Evolutionary conservation across 2,797 vertebrate genomes (phyloP).

Genomic region (Pelochelys cantorii): DNA sequence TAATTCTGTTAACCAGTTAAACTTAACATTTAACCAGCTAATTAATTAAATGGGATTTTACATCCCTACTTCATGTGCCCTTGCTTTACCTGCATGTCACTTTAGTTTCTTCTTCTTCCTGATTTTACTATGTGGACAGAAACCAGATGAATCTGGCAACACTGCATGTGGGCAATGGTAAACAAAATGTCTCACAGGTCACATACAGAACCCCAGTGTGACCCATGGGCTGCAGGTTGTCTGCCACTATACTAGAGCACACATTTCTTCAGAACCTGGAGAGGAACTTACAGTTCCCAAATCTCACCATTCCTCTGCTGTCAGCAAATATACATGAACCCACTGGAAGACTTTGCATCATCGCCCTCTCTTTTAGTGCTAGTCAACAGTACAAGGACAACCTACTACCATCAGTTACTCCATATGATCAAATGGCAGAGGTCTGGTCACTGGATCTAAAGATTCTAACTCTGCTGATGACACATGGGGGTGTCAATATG

Average conservation of each 20-base stretch:
- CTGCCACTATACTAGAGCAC: neutral
- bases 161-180: too few relatives aligned
- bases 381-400: neutral
- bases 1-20: too few relatives aligned
- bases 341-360: neutral
- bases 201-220: too few relatives aligned
- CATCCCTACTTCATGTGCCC: too few relatives aligned
- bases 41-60: too few relatives aligned
- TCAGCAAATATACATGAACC: neutral
- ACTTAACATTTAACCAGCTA: too few relatives aligned
- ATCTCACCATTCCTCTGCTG: neutral
- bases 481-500: neutral
- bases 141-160: too few relatives aligned
- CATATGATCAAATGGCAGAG: neutral
- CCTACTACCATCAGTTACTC: neutral
- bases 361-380: neutral
- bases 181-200: too few relatives aligned
- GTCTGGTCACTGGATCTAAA: neutral
- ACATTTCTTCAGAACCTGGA: neutral
- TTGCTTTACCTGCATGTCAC: too few relatives aligned
- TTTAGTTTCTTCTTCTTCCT: too few relatives aligned
- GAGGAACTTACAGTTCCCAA: neutral
- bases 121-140: too few relatives aligned
- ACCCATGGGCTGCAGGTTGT: too few relatives aligned
- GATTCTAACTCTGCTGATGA: neutral